phyloP scores from a whole-genome alignment of 1,140 invertebrate species.

The Pseudachorutes palmiensis region DNA sequence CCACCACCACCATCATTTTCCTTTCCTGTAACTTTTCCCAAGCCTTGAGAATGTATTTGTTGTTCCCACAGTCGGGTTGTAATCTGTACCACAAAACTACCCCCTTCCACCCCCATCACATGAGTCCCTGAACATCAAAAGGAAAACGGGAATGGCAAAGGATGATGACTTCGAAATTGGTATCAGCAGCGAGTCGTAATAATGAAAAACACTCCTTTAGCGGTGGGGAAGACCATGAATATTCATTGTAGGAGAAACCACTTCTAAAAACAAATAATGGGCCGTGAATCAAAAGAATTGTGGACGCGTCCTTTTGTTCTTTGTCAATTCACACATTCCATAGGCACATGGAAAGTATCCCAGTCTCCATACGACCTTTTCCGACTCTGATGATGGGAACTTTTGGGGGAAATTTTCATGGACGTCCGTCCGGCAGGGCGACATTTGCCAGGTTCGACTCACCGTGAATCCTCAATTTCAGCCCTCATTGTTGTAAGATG shows the following conservation, averaged over 20 bases:
- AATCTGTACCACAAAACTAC: background rate
- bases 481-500: background rate
- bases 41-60: background rate
- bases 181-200: background rate
- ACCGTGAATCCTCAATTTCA: too few species aligned
- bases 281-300: background rate
- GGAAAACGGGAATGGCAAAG: background rate
- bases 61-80: background rate
- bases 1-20: background rate
- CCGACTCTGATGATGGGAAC: background rate
- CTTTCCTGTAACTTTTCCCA: background rate
- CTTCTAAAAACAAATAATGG: background rate
- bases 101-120: background rate
- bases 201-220: background rate
- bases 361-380: background rate
- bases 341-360: background rate
- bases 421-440: too few species aligned
- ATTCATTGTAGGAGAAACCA: background rate
- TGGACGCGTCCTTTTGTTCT: background rate
- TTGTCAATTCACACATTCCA: background rate
- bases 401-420: background rate
- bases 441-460: too few species aligned
- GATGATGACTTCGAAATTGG: background rate
- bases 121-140: background rate
- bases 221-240: background rate